Conservation (phyloP, 2,113 vertebrate genomes). For the Ceyx cyanopectus region DNA sequence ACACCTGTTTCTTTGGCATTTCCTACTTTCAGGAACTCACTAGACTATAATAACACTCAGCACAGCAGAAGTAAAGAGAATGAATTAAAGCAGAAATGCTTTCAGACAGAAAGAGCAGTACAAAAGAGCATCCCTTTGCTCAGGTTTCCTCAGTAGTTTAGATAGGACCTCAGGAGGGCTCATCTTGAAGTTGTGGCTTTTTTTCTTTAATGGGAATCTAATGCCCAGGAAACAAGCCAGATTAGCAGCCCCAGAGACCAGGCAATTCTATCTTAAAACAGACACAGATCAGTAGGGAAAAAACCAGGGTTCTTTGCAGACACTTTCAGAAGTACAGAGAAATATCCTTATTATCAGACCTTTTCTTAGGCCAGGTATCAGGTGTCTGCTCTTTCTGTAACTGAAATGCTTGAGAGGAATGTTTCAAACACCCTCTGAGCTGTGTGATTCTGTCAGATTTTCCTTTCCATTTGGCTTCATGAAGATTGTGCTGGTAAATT, state of each 20-base stretch:
- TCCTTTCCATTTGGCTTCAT: neutral
- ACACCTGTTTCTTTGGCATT: constrained; percentile 71
- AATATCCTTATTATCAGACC: neutral
- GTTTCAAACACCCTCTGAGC: neutral
- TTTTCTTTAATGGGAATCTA: constrained; percentile 18
- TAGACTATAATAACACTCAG: constrained; percentile 55
- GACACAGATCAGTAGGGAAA: neutral
- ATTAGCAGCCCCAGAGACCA: constrained; percentile 1
- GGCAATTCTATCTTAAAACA: neutral
- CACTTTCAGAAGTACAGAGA: neutral
- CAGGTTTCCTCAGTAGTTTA: neutral
- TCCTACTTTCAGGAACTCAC: constrained; percentile 54
- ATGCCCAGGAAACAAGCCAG: neutral
- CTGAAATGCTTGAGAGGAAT: neutral
- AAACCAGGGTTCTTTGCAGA: neutral
- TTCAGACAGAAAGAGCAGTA: constrained; percentile 26
- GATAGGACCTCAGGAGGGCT: constrained; percentile 4
- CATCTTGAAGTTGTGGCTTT: neutral
- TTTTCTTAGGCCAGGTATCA: neutral
- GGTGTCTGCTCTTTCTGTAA: neutral
- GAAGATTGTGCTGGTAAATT: neutral
- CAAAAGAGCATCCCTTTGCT: constrained; percentile 34
- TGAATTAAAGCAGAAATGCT: constrained; percentile 63
- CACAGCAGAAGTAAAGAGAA: constrained; percentile 60
- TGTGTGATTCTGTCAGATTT: neutral